Evolutionary conservation across 2,888 invertebrate genomes (phyloP).

Genomic region (Acholoe squamosa): DNA sequence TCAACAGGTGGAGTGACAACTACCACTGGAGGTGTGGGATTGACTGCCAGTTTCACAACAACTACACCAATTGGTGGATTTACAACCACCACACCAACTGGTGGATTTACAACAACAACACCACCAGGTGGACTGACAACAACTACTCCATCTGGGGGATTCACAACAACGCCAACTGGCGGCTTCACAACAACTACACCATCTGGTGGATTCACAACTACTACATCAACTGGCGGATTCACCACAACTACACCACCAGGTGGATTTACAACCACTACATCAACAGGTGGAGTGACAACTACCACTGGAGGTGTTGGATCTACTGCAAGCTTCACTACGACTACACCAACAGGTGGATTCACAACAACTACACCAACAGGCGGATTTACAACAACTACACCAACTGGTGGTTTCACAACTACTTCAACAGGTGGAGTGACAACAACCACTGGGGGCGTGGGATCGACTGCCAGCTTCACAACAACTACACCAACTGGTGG

Average conservation of each 20-base stretch:
- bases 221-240: not conserved
- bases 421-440: not conserved
- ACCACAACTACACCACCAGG: not conserved
- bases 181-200: constrained; percentile 33
- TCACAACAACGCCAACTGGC: too few species aligned
- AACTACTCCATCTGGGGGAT: not conserved
- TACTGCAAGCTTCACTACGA: not conserved
- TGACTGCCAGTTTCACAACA: not conserved
- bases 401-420: not conserved
- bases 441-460: not conserved
- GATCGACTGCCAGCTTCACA: not conserved
- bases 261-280: not conserved
- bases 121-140: not conserved
- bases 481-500: not conserved
- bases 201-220: not conserved
- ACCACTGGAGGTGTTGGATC: not conserved
- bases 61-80: not conserved
- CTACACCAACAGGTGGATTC: not conserved
- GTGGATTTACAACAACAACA: not conserved
- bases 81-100: not conserved
- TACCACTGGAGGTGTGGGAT: not conserved
- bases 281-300: not conserved
- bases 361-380: not conserved
- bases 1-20: constrained; percentile 15
- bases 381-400: constrained; percentile 16